Percentiles rank a stretch among this genome's conserved stretches.
Conservation (phyloP, 37 sponge, comb jelly and placozoan genomes). For the Axinella damicornis region DNA sequence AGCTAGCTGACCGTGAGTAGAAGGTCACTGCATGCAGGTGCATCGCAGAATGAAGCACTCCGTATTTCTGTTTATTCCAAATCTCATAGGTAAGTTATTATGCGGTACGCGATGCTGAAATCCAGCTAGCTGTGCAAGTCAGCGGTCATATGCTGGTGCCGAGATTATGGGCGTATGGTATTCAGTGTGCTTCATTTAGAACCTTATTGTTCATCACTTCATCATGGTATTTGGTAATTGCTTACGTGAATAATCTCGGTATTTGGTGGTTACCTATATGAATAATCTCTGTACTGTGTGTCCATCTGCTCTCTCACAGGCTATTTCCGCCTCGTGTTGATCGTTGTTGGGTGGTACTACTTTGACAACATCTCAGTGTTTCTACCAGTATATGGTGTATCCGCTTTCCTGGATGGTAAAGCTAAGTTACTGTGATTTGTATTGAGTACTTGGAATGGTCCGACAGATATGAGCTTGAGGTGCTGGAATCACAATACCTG, state of each 20-base stretch:
- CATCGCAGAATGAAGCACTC: conserved; percentile 1
- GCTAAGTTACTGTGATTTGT: too few species aligned
- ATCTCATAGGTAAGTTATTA: conserved; percentile 75
- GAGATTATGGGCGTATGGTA: neutral
- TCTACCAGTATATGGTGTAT: conserved; percentile 44
- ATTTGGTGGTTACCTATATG: too few species aligned
- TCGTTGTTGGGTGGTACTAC: conserved; percentile 52
- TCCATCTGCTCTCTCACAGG: conserved; percentile 44
- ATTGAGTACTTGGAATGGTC: too few species aligned
- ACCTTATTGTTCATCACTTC: too few species aligned
- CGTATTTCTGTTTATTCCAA: conserved; percentile 72
- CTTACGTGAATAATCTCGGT: too few species aligned
- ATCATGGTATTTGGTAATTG: neutral
- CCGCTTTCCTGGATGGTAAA: conserved; percentile 72
- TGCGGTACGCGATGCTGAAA: too few species aligned
- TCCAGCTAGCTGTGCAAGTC: neutral
- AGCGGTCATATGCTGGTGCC: too few species aligned
- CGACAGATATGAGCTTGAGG: too few species aligned
- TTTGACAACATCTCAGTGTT: conserved; percentile 42
- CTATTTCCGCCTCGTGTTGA: conserved; percentile 62
- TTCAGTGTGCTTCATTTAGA: conserved; percentile 39
- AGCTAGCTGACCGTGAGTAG: neutral
- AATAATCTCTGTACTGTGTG: too few species aligned
- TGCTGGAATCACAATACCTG: too few species aligned
- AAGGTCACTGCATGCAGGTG: too few species aligned